These are phyloP conservation scores for Caranx melampygus DNA, from an alignment of 2,113 vertebrate species.

Conservation along the genomic window DNA sequence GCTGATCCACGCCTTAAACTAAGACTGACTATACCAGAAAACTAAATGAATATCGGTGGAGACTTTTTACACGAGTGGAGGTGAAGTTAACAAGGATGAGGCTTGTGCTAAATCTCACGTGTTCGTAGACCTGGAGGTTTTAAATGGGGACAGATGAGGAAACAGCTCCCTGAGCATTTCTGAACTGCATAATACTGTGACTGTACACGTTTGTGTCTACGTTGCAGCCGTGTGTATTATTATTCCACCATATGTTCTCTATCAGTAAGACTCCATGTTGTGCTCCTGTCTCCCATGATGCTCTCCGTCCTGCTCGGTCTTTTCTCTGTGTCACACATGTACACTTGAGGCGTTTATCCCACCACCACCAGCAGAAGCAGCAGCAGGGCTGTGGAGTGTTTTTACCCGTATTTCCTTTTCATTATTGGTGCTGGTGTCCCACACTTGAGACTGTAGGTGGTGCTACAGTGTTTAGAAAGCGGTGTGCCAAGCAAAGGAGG, in stretches of 20 bases:
- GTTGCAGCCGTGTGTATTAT: background rate
- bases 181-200: no score
- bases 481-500: background rate
- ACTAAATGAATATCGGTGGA: no score
- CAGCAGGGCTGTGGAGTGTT: background rate
- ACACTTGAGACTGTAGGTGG: background rate
- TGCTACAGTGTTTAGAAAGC: background rate
- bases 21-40: no score
- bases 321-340: background rate
- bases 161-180: no score
- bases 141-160: no score
- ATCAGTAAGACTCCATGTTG: background rate
- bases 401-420: background rate
- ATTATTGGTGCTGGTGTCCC: no score
- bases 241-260: background rate
- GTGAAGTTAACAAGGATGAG: no score
- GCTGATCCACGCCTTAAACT: no score
- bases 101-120: no score
- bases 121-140: no score
- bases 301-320: no score
- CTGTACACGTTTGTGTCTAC: background rate
- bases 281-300: background rate
- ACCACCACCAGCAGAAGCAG: background rate
- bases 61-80: no score
- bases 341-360: background rate